Base-by-base conservation (phyloP, 2,113 vertebrate genomes). In the Buteo buteo region DNA sequence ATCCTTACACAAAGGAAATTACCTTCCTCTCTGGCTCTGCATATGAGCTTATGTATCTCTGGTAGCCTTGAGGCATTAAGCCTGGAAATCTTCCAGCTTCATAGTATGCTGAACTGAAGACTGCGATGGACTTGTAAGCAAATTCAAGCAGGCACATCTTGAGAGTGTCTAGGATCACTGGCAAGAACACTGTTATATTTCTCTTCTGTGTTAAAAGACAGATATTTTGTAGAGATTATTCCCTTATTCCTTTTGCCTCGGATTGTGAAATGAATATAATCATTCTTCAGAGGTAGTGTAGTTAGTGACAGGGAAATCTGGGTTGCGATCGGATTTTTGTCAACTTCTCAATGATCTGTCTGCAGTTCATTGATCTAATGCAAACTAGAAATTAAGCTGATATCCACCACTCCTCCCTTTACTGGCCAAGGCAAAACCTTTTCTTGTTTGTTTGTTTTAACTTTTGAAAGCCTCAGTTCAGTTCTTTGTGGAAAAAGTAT, bases 1-100 rank as follows among this genome's bases (percentile, higher is more conserved):
- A 16, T 42, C 74, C 70, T 79, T 64, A 20, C 65, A 45, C n/a
- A 61, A 34, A 88, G 90, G 92, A 81, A 93, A 86, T 94, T 44
- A 7, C 73, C 88, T 72, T 90, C 65, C 52, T 85, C 61, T 45
- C 86, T 65, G 59, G 74, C 88, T 86, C 76, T 76, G 66, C 17
- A 1, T 16, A 4, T 16, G 89, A 54, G 72, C 34, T 73, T 16
- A 6, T 20, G 66, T 25, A 11, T 78, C 78, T 74, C 85, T 76
- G 90, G 84, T 58, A 95, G 84, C 87, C 90, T 42, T 2, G 59
- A 78, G 90, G 86, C 83, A 78, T 32, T 52, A 55, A 84, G 34
- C 45, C 92, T 93, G 95, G 95, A 92, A 82, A 61, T 17, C 8
- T 54, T 90, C 82, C 96, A 87, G 78, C 32, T 70, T 61, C 74